Conservation (phyloP, 1,140 invertebrate species). For the Psilanteris sp. region DNA sequence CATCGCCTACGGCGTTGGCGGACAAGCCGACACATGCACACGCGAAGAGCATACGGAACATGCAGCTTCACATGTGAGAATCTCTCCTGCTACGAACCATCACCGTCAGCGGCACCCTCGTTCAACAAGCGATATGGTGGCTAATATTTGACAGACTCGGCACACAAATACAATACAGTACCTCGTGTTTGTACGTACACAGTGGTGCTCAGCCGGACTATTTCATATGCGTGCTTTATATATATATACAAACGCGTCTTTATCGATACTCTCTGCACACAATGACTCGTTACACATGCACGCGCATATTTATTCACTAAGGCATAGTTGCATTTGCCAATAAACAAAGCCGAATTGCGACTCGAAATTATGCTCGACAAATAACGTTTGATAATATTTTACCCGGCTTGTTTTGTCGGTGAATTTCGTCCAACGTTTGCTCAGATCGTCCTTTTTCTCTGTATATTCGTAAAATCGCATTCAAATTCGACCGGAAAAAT, state of each 20-base stretch:
- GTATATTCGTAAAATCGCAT: too few relatives aligned
- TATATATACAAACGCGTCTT: slow-evolving; percentile 49
- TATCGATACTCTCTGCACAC: slow-evolving; percentile 48
- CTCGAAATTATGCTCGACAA: slow-evolving; percentile 45
- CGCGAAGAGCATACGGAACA: slow-evolving; percentile 24
- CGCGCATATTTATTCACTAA: slow-evolving; percentile 43
- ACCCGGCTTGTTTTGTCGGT: slow-evolving; percentile 7
- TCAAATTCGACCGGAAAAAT: too few relatives aligned
- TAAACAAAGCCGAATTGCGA: slow-evolving; percentile 50
- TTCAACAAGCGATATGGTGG: slow-evolving; percentile 77
- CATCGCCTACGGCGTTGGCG: slow-evolving; percentile 25
- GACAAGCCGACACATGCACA: slow-evolving; percentile 23
- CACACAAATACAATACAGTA: slow-evolving; percentile 77
- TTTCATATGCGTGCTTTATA: slow-evolving; percentile 38
- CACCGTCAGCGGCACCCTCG: slow-evolving; percentile 46
- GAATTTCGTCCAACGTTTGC: slow-evolving; percentile 4
- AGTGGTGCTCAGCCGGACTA: slow-evolving; percentile 58
- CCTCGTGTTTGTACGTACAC: slow-evolving; percentile 52
- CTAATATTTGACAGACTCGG: slow-evolving; percentile 79
- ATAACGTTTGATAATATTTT: slow-evolving; percentile 46
- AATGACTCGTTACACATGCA: slow-evolving; percentile 45
- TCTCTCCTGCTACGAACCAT: slow-evolving; percentile 48
- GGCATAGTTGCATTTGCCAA: slow-evolving; percentile 49
- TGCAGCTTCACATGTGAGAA: slow-evolving; percentile 36
- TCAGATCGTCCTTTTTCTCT: background rate